Base-by-base conservation (phyloP, 2,113 vertebrate genomes). In the Nesogale talazaci region DNA sequence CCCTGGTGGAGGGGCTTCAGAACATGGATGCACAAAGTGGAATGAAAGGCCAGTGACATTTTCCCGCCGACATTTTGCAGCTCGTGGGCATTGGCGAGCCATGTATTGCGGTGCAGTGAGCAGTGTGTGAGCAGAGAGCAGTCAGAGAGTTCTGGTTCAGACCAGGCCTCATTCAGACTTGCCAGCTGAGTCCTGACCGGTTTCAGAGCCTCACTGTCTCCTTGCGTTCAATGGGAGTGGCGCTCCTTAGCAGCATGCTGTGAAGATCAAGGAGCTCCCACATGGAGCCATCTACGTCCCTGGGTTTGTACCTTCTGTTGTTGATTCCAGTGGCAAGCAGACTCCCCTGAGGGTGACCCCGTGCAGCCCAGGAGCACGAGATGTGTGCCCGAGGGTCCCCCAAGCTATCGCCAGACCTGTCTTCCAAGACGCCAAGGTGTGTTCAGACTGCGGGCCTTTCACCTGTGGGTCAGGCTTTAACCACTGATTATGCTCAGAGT, bases 81-180 rank as follows among this genome's bases (percentile, higher is more conserved):
- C 59, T 61, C n/a, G 65, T n/a, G 74, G 25, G 20, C 56, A 15
- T 88, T 27, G 74, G 56, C 40, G 87, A 78, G 65, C 57, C 82
- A 10, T 5, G n/a, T 40, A 38, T 34, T 0, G 2, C 29, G 16
- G 34, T 31, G 12, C n/a, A 14, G 1, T 31, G 8, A 27, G 11
- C 34, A 31, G 3, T 0, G 10, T 67, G 19, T 46, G 19, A 75
- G 29, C 69, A 70, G 29, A 36, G n/a, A n/a, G n/a, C 52, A 90
- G 15, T 34, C 61, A 29, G 77, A 76, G 6, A 9, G 25, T 46
- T 46, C 27, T 23, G 7, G 10, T 85, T 90, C 83, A 34, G 10
- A 17, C 72, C 11, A 6, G 52, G 31, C 0, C 65, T 63, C 23
- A 14, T 46, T n/a, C 74, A 14, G 3, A 38, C 65, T 52, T 19